Base-by-base conservation (phyloP, 2,113 vertebrate genomes). In the Pelmatolapia mariae region DNA sequence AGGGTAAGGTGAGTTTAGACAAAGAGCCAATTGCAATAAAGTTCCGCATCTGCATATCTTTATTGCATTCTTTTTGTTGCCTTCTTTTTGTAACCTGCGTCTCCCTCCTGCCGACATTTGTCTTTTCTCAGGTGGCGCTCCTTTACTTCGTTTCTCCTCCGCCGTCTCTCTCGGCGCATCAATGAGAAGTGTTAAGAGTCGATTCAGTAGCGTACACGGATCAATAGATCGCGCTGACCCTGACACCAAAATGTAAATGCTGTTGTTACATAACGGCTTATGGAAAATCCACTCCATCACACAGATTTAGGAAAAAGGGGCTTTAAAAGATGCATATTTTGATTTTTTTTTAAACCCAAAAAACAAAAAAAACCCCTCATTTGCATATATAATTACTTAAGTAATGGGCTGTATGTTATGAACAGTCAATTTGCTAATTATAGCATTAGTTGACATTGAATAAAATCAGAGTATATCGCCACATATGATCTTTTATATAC, bases 1-100 rank as follows among this genome's bases (percentile, higher is more conserved):
- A 94, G 94, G 93, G 90, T 90, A 94, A 13, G 36, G 84, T 87
- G 59, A 90, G 80, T 95, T 91, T 93, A 92, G 78, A 94, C 83
- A 90, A 90, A 89, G 78, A 89, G 85, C 84, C 83, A 86, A 59
- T 76, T 47, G 90, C 71, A 83, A 91, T 88, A 76, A 86, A 89
- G 89, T 89, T 89, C 63, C 33, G 63, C 66, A 92, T 91, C 73
- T 91, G 80, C 87, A 89, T 89, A 86, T 88, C 87, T 85, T 88
- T 63, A 82, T 76, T 81, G 50, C 24, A 47, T 85, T 79, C 24
- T 76, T 10, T 76, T 68, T 38, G 33, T 68, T 68, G 61, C 33
- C 33, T 80, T 38, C 15, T 76, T 83, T 61, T 73, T 43, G 45
- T 57, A 56, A 88, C 82, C 45, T 50, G 38, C n/a, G 4, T 40